Base-by-base conservation (phyloP, 2,888 invertebrate species). In the Drosophila niveifrons region DNA sequence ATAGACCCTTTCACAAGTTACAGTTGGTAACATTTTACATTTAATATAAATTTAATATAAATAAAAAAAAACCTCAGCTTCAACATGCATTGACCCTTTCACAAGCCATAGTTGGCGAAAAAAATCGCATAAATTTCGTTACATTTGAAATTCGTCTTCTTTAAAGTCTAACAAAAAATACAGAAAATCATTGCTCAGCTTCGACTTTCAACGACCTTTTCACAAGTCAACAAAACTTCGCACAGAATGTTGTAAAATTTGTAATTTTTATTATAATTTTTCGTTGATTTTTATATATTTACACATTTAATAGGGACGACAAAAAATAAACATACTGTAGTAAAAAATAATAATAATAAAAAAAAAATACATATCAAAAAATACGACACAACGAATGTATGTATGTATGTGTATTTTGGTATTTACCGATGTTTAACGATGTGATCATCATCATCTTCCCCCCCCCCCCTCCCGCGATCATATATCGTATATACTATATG, bases 201-300 rank as follows among this genome's bases (percentile, higher is more conserved):
- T 23, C 23, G 31, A 10, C 31, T 10, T 10, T 8, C 8, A 31
- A 9, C 8, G 2, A 31, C 31, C 31, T 9, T 31, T 31, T 31
- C 8, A 31, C 10, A 31, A 31, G 0, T 31, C 31, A 51, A 17
- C n/a, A 36, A 39, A 39, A n/a, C n/a, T 13, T 17, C 13, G 9
- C n/a, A 18, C 17, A 28, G 4, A 23, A 23, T 23, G 11, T 41
- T 9, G 15, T 34, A 39, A 47, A 39, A 41, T 50, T 31, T 59
- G 23, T 50, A 43, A 41, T 72, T 62, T 75, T 72, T 77, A 57
- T 75, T 67, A 31, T 51, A 72, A 61, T 52, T 51, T 67, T 66
- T 78, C 53, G 70, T 70, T 78, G n/a, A 41, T 18, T 66, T 66
- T 78, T 78, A 69, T 76, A 69, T 76, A 78, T 76, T 70, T 75